phyloP scores from a whole-genome alignment of 2,888 invertebrate species.

The Conomelus anceps region DNA sequence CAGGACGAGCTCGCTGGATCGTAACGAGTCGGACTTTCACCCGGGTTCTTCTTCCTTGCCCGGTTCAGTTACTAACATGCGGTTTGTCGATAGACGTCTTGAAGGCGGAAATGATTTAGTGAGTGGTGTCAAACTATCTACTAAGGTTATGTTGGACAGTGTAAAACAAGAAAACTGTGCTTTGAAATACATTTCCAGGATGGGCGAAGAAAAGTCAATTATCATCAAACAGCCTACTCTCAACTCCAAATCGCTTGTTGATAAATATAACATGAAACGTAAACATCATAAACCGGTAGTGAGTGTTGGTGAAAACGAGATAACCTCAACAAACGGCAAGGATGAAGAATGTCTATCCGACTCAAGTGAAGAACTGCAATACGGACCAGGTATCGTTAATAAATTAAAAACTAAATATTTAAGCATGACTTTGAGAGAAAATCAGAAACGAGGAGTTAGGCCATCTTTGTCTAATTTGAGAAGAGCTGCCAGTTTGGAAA shows the following conservation, averaged over 20 bases:
- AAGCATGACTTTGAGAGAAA: constrained; percentile 74
- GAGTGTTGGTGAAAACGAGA: constrained; percentile 35
- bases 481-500: constrained; percentile 77
- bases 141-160: constrained; percentile 22
- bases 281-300: constrained; percentile 41
- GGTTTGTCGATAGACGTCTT: constrained; percentile 38
- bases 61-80: constrained; percentile 34
- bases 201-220: constrained; percentile 33
- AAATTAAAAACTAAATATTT: constrained; percentile 80
- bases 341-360: constrained; percentile 47
- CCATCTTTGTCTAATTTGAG: constrained; percentile 62
- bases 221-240: constrained; percentile 22
- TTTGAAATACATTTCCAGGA: constrained; percentile 23
- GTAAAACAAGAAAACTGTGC: constrained; percentile 27
- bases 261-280: constrained; percentile 44
- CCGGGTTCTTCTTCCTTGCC: constrained; percentile 22
- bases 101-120: constrained; percentile 34
- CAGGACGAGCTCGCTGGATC: constrained; percentile 32
- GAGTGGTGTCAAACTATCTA: constrained; percentile 5
- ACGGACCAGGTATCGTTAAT: constrained; percentile 88
- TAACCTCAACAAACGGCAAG: constrained; percentile 29
- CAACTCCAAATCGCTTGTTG: constrained; percentile 13
- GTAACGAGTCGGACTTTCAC: constrained; percentile 39
- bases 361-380: constrained; percentile 71
- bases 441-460: constrained; percentile 52